phyloP scores from a whole-genome alignment of 2,797 vertebrate species.

The Luscinia luscinia region DNA sequence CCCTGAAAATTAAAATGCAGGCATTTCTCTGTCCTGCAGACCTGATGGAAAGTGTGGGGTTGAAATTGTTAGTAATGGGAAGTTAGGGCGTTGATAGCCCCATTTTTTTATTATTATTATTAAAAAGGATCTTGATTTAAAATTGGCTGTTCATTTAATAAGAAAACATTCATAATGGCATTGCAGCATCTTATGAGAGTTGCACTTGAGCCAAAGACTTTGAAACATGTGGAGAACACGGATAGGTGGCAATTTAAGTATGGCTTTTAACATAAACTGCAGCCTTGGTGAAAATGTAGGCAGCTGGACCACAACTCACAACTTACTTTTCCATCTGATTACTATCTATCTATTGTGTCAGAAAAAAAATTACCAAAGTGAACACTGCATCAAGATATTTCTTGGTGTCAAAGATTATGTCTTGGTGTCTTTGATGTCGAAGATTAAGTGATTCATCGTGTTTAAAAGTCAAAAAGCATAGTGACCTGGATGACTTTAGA shows the following conservation, averaged over 20 bases:
- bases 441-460: neutral
- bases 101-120: neutral
- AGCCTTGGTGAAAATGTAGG: neutral
- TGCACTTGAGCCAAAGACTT: neutral
- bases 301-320: neutral
- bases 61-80: neutral
- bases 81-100: neutral
- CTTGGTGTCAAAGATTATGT: neutral
- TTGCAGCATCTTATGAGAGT: neutral
- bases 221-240: neutral
- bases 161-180: neutral
- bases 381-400: neutral
- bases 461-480: neutral
- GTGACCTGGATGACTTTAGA: neutral
- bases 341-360: neutral
- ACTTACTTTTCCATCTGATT: neutral
- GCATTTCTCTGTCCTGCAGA: neutral
- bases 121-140: neutral
- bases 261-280: neutral
- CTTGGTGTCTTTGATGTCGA: neutral
- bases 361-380: neutral
- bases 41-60: neutral
- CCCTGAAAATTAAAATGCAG: neutral
- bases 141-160: neutral
- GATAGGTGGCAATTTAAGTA: neutral